A percentile compares a stretch with the other conserved stretches of the same genome.
Conservation (phyloP, 2,797 vertebrate genomes). For the Gymnoscopelus microlampas region DNA sequence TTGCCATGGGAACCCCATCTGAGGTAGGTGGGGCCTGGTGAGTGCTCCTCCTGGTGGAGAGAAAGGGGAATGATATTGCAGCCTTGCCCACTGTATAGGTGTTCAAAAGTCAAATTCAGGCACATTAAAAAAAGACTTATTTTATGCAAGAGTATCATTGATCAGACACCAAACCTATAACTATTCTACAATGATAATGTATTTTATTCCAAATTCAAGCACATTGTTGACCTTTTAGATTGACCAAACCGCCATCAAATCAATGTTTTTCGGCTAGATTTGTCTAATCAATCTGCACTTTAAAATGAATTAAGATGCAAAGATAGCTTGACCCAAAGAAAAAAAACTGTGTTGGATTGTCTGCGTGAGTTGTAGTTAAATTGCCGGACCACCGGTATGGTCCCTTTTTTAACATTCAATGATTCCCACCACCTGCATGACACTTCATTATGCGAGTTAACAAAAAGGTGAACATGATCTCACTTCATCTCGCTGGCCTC, state of each 20-base stretch:
- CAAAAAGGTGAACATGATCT: constrained; percentile 19
- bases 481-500: constrained; percentile 64
- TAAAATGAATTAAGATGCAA: too few species aligned
- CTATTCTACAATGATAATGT: neutral
- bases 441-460: neutral
- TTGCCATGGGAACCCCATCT: constrained; percentile 48
- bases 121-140: neutral
- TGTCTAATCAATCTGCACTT: too few species aligned
- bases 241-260: neutral
- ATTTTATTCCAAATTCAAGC: too few species aligned
- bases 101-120: neutral
- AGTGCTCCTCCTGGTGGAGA: constrained; percentile 58
- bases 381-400: neutral
- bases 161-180: neutral
- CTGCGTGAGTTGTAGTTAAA: neutral
- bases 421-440: neutral
- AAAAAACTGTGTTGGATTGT: neutral
- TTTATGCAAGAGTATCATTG: neutral
- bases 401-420: neutral
- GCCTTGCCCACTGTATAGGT: neutral
- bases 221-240: too few species aligned
- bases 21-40: constrained; percentile 26
- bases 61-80: constrained; percentile 4
- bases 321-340: neutral
- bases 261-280: neutral